Base-by-base conservation (phyloP, 2,113 vertebrate species). In the Marcusenius ussheri region DNA sequence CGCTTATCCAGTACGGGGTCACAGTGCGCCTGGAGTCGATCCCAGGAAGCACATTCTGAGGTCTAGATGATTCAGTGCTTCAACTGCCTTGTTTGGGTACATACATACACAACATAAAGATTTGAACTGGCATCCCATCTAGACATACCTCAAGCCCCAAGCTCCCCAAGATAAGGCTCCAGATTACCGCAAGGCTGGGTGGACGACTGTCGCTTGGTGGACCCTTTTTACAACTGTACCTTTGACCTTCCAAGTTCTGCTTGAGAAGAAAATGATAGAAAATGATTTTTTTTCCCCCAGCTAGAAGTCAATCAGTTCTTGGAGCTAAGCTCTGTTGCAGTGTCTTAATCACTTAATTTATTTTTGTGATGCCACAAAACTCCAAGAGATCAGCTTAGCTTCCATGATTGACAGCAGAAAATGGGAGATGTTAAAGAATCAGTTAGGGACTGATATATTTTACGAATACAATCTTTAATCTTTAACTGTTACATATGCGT, bases 261-360 rank as follows among this genome's bases (percentile, higher is more conserved):
- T 27, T 17, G 9, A 87, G 85, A 56, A 87, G 27, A 53, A 53
- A 35, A 56, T 53, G 49, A 11, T 49, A 87, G 85, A 35, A 87
- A 87, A 47, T 13, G 13, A 39, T 56, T 86, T 50, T 50, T 47
- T 49, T 21, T 8, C 31, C 27, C 85, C 7, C 50, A 19, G 50
- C 85, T 8, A 87, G 13, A 19, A 53, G 47, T 35, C 85, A 50
- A 47, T 53, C 27, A 53, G 50, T 53, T n/a, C 85, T 39, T 39
- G 31, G 50, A 35, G 85, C 85, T 87, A 53, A 35, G 49, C 49
- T 87, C 39, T 87, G 42, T 87, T 27, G 46, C 85, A 50, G 85
- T 87, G 85, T 47, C 49, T 87, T 87, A 87, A 87, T 87, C 27
- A 56, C 49, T 84, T 84, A 87, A 87, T 53, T 87, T 87, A 87